These are phyloP conservation scores for Tichodroma muraria DNA, from an alignment of 2,113 vertebrate genomes.

Conservation along the genomic window DNA sequence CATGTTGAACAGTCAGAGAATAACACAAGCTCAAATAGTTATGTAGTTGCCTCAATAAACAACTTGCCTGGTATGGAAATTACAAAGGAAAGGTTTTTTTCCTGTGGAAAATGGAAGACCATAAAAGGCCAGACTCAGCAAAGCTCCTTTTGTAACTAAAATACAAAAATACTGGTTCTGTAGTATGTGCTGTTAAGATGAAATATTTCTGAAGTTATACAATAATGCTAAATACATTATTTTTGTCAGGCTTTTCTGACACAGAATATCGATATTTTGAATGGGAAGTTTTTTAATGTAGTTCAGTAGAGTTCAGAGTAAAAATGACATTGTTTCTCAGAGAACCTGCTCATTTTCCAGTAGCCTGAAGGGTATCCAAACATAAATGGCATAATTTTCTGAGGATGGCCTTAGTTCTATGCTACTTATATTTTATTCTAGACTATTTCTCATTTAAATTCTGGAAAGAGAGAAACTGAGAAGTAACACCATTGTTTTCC, in stretches of 20 bases:
- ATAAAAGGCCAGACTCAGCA: slow-evolving; percentile 6
- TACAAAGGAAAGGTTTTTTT: not conserved
- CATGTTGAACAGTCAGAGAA: not conserved
- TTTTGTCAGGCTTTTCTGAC: not conserved
- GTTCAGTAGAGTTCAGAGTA: not conserved
- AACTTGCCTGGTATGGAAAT: not conserved
- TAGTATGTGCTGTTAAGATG: not conserved
- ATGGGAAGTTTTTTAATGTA: not conserved
- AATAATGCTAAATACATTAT: not conserved
- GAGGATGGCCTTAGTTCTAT: not conserved
- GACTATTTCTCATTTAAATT: not conserved
- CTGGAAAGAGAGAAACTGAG: not conserved
- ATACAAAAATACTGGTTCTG: not conserved
- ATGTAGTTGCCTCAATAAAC: not conserved
- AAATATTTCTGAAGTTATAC: not conserved
- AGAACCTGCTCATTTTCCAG: not conserved
- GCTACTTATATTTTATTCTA: not conserved
- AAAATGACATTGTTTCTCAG: not conserved
- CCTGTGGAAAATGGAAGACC: not conserved
- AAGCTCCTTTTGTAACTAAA: not conserved
- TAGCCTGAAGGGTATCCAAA: not conserved
- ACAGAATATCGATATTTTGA: not conserved
- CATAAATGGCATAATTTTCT: not conserved
- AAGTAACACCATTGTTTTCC: not conserved
- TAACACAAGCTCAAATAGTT: not conserved